Evolutionary conservation across 2,797 vertebrate species (phyloP), one percentile per base, ranked within the genome.

Genomic region (Melanitta fusca): DNA sequence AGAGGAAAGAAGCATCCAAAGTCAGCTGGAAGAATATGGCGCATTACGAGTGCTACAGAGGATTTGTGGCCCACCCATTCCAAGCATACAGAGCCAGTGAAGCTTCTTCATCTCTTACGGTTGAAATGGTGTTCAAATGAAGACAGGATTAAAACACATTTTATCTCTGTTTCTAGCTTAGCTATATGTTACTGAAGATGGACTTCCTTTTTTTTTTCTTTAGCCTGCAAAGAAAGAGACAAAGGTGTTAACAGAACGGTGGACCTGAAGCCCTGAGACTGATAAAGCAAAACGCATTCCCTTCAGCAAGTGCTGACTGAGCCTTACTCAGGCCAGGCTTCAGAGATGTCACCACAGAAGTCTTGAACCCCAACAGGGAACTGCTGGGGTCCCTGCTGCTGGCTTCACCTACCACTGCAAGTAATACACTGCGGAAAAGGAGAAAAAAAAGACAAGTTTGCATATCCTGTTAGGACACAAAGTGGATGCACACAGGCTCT

Each of bases 221-320:
- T 4, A 80, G 30, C 28, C 80, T 80, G 68, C n/a, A 80, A 57
- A 85, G 51, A 80, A 69, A 71, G 85, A 73, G 74, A 78, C 87
- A 71, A 71, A 82, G 38, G 68, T 66, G 21, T 39, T 61, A 86
- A 70, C 20, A 69, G 49, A 58, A 61, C 62, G 78, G 65, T 8
- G 4, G 47, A 65, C 70, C 65, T 60, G 53, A 74, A 15, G 70
- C 49, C 66, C 58, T 74, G 66, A 11, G 51, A 85, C 54, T 28
- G 54, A 71, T 47, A 58, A 74, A 90, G 74, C 38, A 75, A 68
- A 85, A 89, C 69, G 36, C 39, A 92, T 57, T 49, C 69, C 32
- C 57, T 85, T 93, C 75, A 85, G 89, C 82, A 84, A 93, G 94
- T 53, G 60, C 5, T 83, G 80, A 89, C 77, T 85, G 56, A 92